phyloP scores from a whole-genome alignment of 2,888 invertebrate genomes.

The Blera fallax region DNA sequence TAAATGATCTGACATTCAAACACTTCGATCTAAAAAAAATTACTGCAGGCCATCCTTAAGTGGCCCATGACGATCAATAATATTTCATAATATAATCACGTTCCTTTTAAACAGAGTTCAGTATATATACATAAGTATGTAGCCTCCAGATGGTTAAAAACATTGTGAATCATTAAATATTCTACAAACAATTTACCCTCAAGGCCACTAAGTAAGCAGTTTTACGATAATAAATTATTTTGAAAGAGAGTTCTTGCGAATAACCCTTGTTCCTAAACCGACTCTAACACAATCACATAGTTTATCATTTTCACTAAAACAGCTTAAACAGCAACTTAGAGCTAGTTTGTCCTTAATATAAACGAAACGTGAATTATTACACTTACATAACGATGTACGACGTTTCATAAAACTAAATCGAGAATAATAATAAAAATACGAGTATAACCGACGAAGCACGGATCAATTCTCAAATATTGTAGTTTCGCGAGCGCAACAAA shows the following conservation, averaged over 20 bases:
- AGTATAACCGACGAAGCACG: no score
- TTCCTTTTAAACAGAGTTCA: neutral
- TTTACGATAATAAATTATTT: no score
- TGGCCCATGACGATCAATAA: no score
- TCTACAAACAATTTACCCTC: no score
- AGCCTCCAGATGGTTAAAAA: neutral
- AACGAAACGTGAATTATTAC: neutral
- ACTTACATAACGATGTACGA: slow-evolving; percentile 13
- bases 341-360: neutral
- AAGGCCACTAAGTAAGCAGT: no score
- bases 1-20: no score
- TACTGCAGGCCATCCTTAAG: no score
- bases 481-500: neutral
- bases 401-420: neutral
- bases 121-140: neutral
- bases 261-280: no score
- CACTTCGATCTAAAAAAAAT: no score
- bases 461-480: neutral
- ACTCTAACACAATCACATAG: no score
- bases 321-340: neutral
- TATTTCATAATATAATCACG: neutral
- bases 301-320: neutral
- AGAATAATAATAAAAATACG: neutral
- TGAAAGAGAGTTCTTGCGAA: no score
- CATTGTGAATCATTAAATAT: neutral